Evolutionary conservation across 2,113 vertebrate species (phyloP).

Genomic region (Odocoileus virginianus): DNA sequence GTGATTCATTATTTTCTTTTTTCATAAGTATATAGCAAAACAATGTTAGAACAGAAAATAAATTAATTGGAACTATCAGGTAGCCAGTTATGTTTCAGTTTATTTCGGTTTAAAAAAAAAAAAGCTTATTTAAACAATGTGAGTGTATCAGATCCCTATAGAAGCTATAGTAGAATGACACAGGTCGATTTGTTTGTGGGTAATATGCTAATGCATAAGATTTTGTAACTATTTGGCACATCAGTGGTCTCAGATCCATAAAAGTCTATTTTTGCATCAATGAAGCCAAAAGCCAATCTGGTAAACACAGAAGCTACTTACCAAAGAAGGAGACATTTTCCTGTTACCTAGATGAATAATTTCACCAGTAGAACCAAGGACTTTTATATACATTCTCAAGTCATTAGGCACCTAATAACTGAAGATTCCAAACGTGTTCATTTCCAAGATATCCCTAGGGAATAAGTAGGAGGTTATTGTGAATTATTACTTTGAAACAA

Average conservation of each 20-base stretch:
- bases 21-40: not conserved
- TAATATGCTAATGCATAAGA: rapidly evolving
- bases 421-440: not conserved
- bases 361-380: not conserved
- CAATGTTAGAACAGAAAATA: not conserved
- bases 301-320: not conserved
- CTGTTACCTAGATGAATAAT: not conserved
- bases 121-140: not conserved
- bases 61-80: not conserved
- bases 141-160: rapidly evolving
- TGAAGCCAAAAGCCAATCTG: not conserved
- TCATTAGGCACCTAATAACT: not conserved
- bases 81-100: not conserved
- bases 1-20: not conserved
- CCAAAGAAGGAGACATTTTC: not conserved
- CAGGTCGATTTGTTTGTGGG: rapidly evolving
- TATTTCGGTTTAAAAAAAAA: not conserved
- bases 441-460: not conserved
- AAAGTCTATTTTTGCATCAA: not conserved
- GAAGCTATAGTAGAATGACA: not conserved
- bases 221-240: not conserved
- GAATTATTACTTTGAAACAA: not conserved
- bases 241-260: not conserved
- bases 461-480: not conserved
- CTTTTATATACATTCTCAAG: not conserved